Evolutionary conservation across 2,113 vertebrate genomes (phyloP), one percentile per base, ranked within the genome.

Genomic region (Spilogale gracilis): DNA sequence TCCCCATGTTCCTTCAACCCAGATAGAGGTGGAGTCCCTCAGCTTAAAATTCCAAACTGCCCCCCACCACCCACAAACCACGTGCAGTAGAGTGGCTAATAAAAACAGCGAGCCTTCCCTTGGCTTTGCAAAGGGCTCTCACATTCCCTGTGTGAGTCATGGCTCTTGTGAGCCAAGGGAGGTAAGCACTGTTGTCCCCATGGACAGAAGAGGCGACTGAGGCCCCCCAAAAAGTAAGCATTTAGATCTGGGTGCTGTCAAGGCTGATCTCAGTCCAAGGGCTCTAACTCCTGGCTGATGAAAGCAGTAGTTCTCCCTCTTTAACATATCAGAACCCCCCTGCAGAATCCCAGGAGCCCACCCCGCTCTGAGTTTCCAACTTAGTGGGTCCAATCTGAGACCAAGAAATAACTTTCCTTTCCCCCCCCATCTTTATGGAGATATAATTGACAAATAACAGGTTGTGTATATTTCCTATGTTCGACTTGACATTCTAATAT

Each of bases 161-260:
- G 73, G 38, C 45, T 60, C 58, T 56, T 16, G 5, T 14, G 18
- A 91, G 43, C 52, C 23, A 32, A 50, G 25, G 30, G 25, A 32
- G 0, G 11, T n/a, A 56, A 88, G 32, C 30, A 1, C 12, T 18
- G 30, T 23, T 27, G 63, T 21, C 61, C 80, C 81, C 21, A 56
- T 80, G 94, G 43, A 80, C 76, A 89, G 54, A 95, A 52, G 71
- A 89, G 73, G 48, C 7, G 20, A 94, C 38, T 65, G 48, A 95
- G 60, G 25, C 54, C 52, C 30, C 65, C 45, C 10, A 8, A 7
- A 67, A 65, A 9, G 30, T 65, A 54, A 94, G 54, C 30, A n/a
- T 6, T 12, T 54, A 85, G 43, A 67, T 4, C 48, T 5, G 50
- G 25, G 21, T 38, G 7, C 56, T 27, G 56, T 74, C 45, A 18